These are phyloP conservation scores for Netelia fuscicornis DNA, from an alignment of 2,888 invertebrate genomes.

Conservation along the genomic window DNA sequence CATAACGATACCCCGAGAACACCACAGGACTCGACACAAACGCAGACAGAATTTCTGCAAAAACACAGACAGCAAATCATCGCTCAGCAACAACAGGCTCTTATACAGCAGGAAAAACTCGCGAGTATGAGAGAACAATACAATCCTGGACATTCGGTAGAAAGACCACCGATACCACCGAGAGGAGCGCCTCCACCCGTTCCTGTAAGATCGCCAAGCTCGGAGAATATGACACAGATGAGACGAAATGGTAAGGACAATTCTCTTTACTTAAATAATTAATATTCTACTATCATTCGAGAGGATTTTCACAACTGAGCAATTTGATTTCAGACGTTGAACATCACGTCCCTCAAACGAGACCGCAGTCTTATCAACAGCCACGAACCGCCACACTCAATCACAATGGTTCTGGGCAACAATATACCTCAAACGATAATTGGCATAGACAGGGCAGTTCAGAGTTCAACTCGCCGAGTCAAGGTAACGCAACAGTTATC, in stretches of 20 bases:
- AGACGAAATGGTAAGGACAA: constrained; percentile 79
- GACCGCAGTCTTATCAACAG: constrained; percentile 82
- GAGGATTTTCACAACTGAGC: not conserved
- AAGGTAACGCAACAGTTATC: constrained; percentile 76
- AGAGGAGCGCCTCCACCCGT: constrained; percentile 87
- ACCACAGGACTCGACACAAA: constrained; percentile 77
- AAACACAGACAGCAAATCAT: constrained; percentile 83
- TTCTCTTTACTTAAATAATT: constrained; percentile 5
- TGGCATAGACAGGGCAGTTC: constrained; percentile 81
- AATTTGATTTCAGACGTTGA: constrained; percentile 76
- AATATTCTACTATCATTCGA: not conserved
- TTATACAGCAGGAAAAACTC: constrained; percentile 77
- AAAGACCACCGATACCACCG: constrained; percentile 87
- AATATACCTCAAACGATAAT: constrained; percentile 77
- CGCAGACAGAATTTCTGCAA: constrained; percentile 86
- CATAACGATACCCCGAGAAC: constrained; percentile 61
- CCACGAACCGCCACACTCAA: constrained; percentile 77
- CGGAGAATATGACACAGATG: constrained; percentile 81
- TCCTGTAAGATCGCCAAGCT: constrained; percentile 84
- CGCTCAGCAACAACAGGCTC: constrained; percentile 84
- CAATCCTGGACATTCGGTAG: constrained; percentile 77
- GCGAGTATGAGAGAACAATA: constrained; percentile 75
- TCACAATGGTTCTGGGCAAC: constrained; percentile 82
- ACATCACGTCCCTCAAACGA: constrained; percentile 76
- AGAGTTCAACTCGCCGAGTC: constrained; percentile 77